Evolutionary conservation across 1,140 invertebrate species (phyloP), one percentile per base, ranked within the genome.

Genomic region (Diabrotica undecimpunctata): DNA sequence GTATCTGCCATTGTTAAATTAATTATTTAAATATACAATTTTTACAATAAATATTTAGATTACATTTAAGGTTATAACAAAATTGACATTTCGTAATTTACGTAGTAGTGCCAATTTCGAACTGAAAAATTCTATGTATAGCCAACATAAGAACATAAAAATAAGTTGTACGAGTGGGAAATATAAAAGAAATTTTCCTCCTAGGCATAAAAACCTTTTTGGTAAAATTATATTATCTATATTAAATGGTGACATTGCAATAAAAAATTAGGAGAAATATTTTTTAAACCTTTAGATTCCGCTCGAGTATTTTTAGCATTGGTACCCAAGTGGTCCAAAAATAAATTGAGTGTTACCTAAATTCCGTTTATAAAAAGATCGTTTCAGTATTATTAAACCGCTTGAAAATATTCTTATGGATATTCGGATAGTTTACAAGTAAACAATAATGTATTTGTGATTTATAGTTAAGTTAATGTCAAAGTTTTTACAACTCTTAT

Each of bases 1-100:
- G 60, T 74, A 65, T 77, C 75, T 35, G 76, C 75, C 77, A 77
- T 79, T 71, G 46, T 46, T 60, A 63, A 54, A 61, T 13, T 52
- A 61, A 61, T 52, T 61, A 53, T 52, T 61, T 61, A 36, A 61
- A 61, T 61, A 51, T 52, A 37, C 14, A 35, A 61, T 52, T 58
- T 6, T 58, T n/a, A 58, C 36, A 39, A 54, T 54, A 13, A 54
- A 58, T 58, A 58, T 58, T 58, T 58, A 25, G 12, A 39, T 11
- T 38, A 58, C 12, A 39, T 58, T 58, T 58, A 58, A 58, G 56
- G 56, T 58, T 58, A 58, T 58, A 58, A 58, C 38, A 58, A 54
- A 56, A 58, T 41, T 58, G 56, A 58, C 56, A 58, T 46, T 46
- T 46, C 41, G 41, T 46, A 46, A n/a, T 46, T n/a, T 46, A 6